These are phyloP conservation scores for Lycaon pictus DNA, from an alignment of 2,113 vertebrate species.

Conservation along the genomic window DNA sequence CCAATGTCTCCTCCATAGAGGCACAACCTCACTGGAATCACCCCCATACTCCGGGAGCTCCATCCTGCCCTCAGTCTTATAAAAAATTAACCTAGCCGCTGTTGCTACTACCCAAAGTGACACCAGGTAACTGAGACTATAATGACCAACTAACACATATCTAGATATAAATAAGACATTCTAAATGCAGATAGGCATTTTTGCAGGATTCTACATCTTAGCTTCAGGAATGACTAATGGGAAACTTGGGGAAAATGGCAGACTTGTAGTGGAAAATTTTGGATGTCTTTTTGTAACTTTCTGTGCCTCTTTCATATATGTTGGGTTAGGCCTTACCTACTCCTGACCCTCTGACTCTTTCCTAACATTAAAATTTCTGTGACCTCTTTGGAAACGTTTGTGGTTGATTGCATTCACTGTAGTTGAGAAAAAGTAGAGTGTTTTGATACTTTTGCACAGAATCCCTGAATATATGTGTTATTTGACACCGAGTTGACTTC, in stretches of 20 bases:
- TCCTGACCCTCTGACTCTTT: neutral
- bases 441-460: neutral
- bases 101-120: neutral
- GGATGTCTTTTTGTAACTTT: neutral
- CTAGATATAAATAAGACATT: neutral
- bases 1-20: neutral
- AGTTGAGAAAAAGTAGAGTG: neutral
- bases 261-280: neutral
- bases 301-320: neutral
- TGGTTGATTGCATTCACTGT: neutral
- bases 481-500: neutral
- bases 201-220: neutral
- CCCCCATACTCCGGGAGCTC: neutral
- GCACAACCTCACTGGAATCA: neutral
- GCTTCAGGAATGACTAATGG: neutral
- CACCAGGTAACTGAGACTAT: neutral
- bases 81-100: neutral
- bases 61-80: neutral
- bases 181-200: neutral
- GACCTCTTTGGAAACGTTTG: conserved; percentile 59
- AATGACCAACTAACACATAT: neutral
- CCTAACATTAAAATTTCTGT: conserved; percentile 4
- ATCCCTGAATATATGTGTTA: neutral
- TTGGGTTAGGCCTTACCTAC: neutral
- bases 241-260: neutral